Base-by-base conservation (phyloP, 2,113 vertebrate genomes). In the Prionailurus bengalensis region DNA sequence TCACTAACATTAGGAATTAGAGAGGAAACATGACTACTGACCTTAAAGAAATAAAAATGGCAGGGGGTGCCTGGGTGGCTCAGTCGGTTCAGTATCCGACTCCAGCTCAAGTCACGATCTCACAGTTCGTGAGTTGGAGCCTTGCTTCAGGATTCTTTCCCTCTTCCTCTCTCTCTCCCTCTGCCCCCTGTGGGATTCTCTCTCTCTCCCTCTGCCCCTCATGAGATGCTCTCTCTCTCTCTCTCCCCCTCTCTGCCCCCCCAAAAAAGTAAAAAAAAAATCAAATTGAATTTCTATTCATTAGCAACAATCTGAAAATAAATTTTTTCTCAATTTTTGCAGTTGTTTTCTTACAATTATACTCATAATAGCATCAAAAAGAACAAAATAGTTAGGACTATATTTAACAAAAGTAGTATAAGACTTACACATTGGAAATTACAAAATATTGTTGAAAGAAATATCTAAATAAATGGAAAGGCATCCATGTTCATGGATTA, bases 1-100 rank as follows among this genome's bases (percentile, higher is more conserved):
- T 70, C 39, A 95, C 39, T 95, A 95, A 61, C 61, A 91, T 91
- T 86, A 78, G 23, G 48, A 78, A 78, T 91, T 61, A 78, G 68
- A 84, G 36, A 78, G 58, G 87, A 83, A 48, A 42, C 36, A 95
- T 45, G 45, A 84, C n/a, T 74, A 76, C 45, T 31, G 31, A 84
- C 71, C 45, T 84, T 90, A 66, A 15, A 73, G 17, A 94, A 89
- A 85, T 61, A 48, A 91, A 61, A 82, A 90, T 58, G 21, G 61
- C 42, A 48, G 58, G 58, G 58, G 58, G 58, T 8, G 21, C 58
- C 58, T 61, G 21, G 21, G 58, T 61, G 58, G 58, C 58, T 61
- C 58, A 25, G 58, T 61, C 1, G 8, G 58, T 61, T 61, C 8
- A 61, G 58, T 7, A 7, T 8, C 58, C 17, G 58, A 61, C 58